Evolutionary conservation across 2,888 invertebrate genomes (phyloP), one percentile per base, ranked within the genome.

Genomic region (Pomacea canaliculata): DNA sequence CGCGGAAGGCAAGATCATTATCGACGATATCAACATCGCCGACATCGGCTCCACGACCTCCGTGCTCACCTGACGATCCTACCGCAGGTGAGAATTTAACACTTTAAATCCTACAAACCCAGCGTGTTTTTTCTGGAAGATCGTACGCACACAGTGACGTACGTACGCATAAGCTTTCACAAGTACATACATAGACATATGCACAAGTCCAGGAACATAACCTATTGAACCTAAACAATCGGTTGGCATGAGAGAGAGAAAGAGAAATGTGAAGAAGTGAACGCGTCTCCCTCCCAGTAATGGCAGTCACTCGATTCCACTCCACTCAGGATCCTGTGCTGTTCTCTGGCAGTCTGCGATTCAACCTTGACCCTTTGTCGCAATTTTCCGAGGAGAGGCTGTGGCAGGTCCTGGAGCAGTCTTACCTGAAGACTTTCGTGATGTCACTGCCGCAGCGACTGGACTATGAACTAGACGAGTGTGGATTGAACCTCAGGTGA

Each of bases 291-390:
- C 16, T 56, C 2, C 1, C 51, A 56, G 8, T 13, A 56, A 56
- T 56, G 10, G 8, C 37, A 56, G 51, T 56, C 51, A 0, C 12
- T 16, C 2, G 27, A 12, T 56, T 46, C 18, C n/a, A 46, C 8
- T 23, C 62, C 51, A 13, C 12, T 9, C 79, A 98, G 92, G 98
- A 98, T 92, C 97, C 98, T 0, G 96, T 97, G 71, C 92, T 98
- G 79, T 98, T 98, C 92, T 96, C 96, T 19, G 97, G 97, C 71
- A 94, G 95, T 7, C 92, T 98, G 83, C 93, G 98, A 71, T 93
- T 96, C 92, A 98, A 98, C 92, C 93, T 98, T 80, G 98, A 98
- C 92, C 98, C 98, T 4, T 96, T 97, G 91, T 93, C 93, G 83
- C 90, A 91, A 4, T 93, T 95, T 91, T 91, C 93, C 1, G 98